Percentiles rank a stretch among this genome's conserved stretches.
phyloP scores from a whole-genome alignment of 2,888 invertebrate species.

The Latrodectus elegans region DNA sequence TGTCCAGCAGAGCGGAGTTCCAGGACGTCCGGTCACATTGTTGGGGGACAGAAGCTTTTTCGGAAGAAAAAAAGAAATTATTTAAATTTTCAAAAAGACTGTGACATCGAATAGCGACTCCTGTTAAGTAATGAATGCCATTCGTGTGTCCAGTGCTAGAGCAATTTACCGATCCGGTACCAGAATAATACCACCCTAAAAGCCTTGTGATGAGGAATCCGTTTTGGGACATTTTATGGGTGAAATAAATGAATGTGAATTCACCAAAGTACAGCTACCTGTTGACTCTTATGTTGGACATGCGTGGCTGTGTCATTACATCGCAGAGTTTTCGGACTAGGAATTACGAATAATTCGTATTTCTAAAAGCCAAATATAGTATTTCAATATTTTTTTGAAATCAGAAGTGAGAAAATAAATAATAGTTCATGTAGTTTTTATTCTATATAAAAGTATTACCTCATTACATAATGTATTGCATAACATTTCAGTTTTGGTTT shows the following conservation, averaged over 20 bases:
- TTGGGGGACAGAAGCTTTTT: constrained; percentile 22
- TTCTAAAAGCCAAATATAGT: too few species aligned
- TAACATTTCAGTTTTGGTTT: too few species aligned
- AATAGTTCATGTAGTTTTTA: too few species aligned
- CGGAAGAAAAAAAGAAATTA: constrained; percentile 42
- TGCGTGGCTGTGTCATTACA: too few species aligned
- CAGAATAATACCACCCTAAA: constrained; percentile 59
- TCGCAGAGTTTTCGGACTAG: too few species aligned
- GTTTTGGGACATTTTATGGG: neutral
- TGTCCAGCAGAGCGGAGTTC: constrained; percentile 59
- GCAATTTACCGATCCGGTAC: constrained; percentile 20
- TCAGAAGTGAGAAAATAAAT: too few species aligned
- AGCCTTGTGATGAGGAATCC: constrained; percentile 11
- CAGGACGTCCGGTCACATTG: constrained; percentile 67
- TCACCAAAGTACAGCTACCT: neutral
- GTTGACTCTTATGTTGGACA: neutral
- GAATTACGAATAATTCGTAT: too few species aligned
- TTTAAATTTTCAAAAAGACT: constrained; percentile 31
- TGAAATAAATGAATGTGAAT: constrained; percentile 16
- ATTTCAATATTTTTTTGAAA: too few species aligned
- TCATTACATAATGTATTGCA: too few species aligned
- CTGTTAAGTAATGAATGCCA: constrained; percentile 63
- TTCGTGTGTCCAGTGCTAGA: constrained; percentile 27
- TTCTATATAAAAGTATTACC: too few species aligned
- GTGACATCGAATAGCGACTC: constrained; percentile 56